Evolutionary conservation across 2,888 invertebrate species (phyloP).

Genomic region (Elmis aenea): DNA sequence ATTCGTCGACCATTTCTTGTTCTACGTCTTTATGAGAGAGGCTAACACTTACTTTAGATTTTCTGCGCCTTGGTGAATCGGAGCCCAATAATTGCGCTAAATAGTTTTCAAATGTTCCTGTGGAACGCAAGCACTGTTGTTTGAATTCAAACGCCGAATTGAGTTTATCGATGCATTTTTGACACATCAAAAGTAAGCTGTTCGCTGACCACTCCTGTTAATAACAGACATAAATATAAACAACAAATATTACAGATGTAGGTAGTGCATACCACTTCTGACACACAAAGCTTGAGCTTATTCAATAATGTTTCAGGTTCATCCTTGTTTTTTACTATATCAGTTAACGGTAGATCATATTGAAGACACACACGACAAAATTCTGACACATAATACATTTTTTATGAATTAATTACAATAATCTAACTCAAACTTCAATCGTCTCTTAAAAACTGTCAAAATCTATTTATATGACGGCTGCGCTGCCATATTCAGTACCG

Average conservation of each 20-base stretch:
- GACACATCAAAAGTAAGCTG: slow-evolving; percentile 38
- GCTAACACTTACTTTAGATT: slow-evolving; percentile 17
- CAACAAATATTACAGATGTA: background rate
- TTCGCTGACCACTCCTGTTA: slow-evolving; percentile 41
- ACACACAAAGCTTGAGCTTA: slow-evolving; percentile 41
- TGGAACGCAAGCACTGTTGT: slow-evolving; percentile 40
- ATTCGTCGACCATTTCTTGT: slow-evolving; percentile 12
- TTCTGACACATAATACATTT: slow-evolving; percentile 41
- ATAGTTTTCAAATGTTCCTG: slow-evolving; percentile 36
- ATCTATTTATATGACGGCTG: slow-evolving; percentile 13
- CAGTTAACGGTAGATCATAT: slow-evolving; percentile 39
- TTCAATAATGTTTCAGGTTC: slow-evolving; percentile 39
- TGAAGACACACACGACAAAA: slow-evolving; percentile 44
- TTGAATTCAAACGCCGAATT: slow-evolving; percentile 42
- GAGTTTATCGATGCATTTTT: slow-evolving; percentile 39
- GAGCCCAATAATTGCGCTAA: slow-evolving; percentile 32
- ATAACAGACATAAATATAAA: background rate
- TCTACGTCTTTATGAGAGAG: slow-evolving; percentile 9
- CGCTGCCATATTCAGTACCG: slow-evolving; percentile 14
- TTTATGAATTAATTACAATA: slow-evolving; percentile 8
- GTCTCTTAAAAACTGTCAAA: too few relatives aligned
- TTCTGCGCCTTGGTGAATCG: background rate
- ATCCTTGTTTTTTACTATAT: slow-evolving; percentile 40
- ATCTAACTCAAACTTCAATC: slow-evolving; percentile 1
- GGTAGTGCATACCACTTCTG: slow-evolving; percentile 41